Base-by-base conservation (phyloP, 2,888 invertebrate species). In the Cotesia congregata region DNA sequence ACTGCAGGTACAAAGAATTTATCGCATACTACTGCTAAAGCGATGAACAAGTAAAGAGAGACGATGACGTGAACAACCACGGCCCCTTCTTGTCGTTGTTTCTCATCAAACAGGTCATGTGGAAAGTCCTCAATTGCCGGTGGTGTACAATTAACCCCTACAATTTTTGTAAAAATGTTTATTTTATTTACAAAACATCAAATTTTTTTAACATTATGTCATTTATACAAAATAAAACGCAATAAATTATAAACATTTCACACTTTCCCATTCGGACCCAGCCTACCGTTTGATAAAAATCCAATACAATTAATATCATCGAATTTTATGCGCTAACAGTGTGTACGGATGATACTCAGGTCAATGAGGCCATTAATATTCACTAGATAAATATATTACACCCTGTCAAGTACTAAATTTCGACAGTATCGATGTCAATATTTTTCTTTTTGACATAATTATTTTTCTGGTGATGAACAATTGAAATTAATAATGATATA, bases 1-100 rank as follows among this genome's bases (percentile, higher is more conserved):
- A 93, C 91, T 68, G 93, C 92, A 75, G 93, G 92, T 78, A 93
- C 93, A 86, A 93, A 93, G 87, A 93, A 93, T 85, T 92, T 93
- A 87, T 93, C 93, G 88, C 93, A 93, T 82, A 93, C 92, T 84
- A 93, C 91, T 72, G 93, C 93, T 83, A 93, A 90, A 39, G 92
- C 93, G 80, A 92, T 90, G 88, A 93, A 93, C 86, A 93, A 91
- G 90, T 93, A 93, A 79, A 92, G 87, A 17, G 93, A 91, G 59
- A 92, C 90, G 79, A 92, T 83, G 79, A 93, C 90, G 87, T 93
- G 93, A 76, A 93, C 89, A 64, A 92, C 88, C 70, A 93, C 90
- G 67, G 91, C 93, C 67, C 93, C 93, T 81, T 90, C 88, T 84
- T 90, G 90, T 76, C 93, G 90, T 82, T 92, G 90, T 75, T 90